Conservation (phyloP, 1,140 invertebrate genomes). For the Eulimnadia texana region DNA sequence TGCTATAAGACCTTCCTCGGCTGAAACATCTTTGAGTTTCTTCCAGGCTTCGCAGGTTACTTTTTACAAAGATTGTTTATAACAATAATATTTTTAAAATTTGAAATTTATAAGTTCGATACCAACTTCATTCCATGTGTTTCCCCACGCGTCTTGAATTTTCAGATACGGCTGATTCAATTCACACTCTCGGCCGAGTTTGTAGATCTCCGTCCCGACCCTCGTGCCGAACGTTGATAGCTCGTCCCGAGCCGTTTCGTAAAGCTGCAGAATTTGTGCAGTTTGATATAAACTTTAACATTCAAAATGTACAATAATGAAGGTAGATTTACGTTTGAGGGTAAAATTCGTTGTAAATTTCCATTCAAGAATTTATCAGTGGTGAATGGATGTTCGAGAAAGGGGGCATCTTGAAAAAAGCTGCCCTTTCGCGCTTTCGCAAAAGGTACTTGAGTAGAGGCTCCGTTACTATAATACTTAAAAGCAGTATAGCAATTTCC, state of each 20-base stretch:
- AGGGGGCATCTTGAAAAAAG: constrained; percentile 28
- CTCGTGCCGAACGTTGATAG: constrained; percentile 34
- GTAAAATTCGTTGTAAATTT: constrained; percentile 26
- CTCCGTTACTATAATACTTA: too few relatives aligned
- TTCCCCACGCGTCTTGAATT: constrained; percentile 40
- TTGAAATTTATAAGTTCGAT: neutral
- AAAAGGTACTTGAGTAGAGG: constrained; percentile 13
- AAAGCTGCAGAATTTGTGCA: constrained; percentile 20
- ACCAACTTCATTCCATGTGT: constrained; percentile 34
- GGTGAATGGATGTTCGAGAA: constrained; percentile 27
- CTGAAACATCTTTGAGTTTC: constrained; percentile 37
- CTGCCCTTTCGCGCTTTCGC: constrained; percentile 24
- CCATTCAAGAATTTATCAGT: constrained; percentile 26
- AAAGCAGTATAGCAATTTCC: neutral
- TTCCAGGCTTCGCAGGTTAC: constrained; percentile 40
- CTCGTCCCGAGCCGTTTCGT: constrained; percentile 29
- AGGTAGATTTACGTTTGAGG: constrained; percentile 24
- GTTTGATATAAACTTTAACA: neutral
- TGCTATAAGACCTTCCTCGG: constrained; percentile 41
- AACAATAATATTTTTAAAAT: neutral
- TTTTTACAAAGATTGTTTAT: constrained; percentile 18
- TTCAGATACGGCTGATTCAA: constrained; percentile 33
- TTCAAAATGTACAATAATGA: neutral
- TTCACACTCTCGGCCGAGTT: constrained; percentile 37
- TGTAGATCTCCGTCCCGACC: constrained; percentile 35